Base-by-base conservation (phyloP, 2,888 invertebrate genomes). In the Rhagium mordax region DNA sequence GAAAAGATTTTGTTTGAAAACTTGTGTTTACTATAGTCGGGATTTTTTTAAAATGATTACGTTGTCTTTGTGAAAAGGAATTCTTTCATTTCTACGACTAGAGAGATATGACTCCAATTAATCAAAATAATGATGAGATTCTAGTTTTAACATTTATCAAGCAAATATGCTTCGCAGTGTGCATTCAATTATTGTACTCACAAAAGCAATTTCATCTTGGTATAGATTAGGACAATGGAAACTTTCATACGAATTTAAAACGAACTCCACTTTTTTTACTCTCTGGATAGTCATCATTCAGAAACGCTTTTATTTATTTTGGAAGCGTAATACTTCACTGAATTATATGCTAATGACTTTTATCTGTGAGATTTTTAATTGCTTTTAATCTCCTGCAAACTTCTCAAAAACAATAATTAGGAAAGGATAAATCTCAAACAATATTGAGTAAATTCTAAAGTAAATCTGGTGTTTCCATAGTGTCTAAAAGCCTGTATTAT, bases 331-430 rank as follows among this genome's bases (percentile, higher is more conserved):
- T 41, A n/a, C 41, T 41, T 41, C 41, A 41, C 51, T 51, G 51
- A 51, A 16, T 51, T 29, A 16, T 29, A 57, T 60, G 41, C 60
- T 60, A 60, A 60, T 60, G 33, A 33, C 60, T 60, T 60, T 60
- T 41, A 60, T 60, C 60, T 20, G n/a, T 41, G 13, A 4, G 60
- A 29, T 60, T 41, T 60, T 60, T 33, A 60, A 57, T 27, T 57
- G 57, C 15, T 57, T 24, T 29, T 15, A 24, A 57, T 57, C 29
- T 29, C n/a, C 16, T 57, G 16, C 27, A 3, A 48, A 62, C 41
- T 47, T 48, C 20, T 48, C 21, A 16, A 48, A 47, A 61, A 61
- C 41, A 47, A 61, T 48, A 47, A 48, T 47, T 33, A 47, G 18
- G 18, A 18, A 48, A 18, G 51, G 8, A 20, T 51, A n/a, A n/a